A percentile compares a stretch with the other conserved stretches of the same genome.
Conservation (phyloP, 2,113 vertebrate species). For the Heterotilapia buettikoferi region DNA sequence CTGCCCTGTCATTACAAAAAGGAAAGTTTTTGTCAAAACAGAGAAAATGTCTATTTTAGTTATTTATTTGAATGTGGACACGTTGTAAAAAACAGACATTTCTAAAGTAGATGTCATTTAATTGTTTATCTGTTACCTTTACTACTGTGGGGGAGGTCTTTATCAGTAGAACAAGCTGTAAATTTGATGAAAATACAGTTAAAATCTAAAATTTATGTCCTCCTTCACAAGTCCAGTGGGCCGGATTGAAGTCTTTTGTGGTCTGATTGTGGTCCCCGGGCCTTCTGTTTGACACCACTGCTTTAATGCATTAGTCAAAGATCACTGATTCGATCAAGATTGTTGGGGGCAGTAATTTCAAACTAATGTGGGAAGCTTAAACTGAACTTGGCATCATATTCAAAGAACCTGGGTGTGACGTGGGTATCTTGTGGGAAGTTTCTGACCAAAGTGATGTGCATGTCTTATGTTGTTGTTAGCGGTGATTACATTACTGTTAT, state of each 20-base stretch:
- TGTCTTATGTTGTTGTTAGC: neutral
- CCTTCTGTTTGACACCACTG: neutral
- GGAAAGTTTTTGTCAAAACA: neutral
- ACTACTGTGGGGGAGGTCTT: neutral
- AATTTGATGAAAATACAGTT: neutral
- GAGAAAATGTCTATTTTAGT: neutral
- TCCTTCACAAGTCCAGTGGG: neutral
- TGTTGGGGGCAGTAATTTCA: neutral
- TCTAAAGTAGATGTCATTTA: neutral
- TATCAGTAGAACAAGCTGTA: neutral
- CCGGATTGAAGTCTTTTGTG: neutral
- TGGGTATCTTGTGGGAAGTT: neutral
- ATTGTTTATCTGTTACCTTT: neutral
- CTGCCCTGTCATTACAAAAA: neutral
- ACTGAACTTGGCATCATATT: neutral
- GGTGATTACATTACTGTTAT: neutral
- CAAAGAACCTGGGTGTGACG: neutral
- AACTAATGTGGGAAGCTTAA: neutral
- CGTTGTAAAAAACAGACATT: accelerated
- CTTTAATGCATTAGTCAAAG: neutral
- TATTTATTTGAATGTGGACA: neutral
- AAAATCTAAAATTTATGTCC: neutral
- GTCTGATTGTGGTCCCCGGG: accelerated
- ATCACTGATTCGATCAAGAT: neutral
- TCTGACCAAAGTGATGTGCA: neutral